Conservation (phyloP, 2,113 vertebrate species). For the Ranitomeya variabilis region DNA sequence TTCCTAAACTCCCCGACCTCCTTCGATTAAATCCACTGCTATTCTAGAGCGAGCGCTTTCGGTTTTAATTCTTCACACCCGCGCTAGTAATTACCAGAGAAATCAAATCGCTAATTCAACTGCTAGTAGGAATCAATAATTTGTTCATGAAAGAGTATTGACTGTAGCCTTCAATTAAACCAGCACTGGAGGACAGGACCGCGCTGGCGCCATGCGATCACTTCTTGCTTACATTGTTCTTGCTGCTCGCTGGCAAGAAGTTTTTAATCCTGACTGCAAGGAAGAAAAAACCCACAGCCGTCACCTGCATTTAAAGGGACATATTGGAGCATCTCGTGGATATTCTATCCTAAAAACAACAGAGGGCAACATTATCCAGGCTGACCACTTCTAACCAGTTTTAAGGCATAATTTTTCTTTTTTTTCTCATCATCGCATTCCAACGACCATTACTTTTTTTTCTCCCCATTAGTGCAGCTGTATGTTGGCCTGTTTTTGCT, state of each 20-base stretch:
- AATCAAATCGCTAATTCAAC: conserved; percentile 49
- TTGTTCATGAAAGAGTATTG: conserved; percentile 47
- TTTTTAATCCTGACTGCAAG: background rate
- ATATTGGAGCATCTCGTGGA: background rate
- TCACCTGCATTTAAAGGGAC: background rate
- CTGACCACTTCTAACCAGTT: no score
- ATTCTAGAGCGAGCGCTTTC: background rate
- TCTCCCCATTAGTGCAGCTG: no score
- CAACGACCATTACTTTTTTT: no score
- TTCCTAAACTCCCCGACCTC: conserved; percentile 25
- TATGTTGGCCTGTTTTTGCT: no score
- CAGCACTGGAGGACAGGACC: conserved; percentile 22
- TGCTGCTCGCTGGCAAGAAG: background rate
- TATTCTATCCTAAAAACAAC: no score
- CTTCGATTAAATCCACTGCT: background rate
- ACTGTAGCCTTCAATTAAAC: conserved; percentile 46
- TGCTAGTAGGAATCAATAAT: conserved; percentile 37
- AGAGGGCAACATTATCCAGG: no score
- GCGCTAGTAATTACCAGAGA: conserved; percentile 37
- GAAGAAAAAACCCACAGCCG: background rate
- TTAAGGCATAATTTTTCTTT: no score
- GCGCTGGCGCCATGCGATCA: background rate
- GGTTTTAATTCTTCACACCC: conserved; percentile 22
- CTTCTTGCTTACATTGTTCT: background rate
- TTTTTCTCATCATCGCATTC: no score